These are phyloP conservation scores for Mimas tiliae DNA, from an alignment of 2,888 invertebrate genomes.

Conservation along the genomic window DNA sequence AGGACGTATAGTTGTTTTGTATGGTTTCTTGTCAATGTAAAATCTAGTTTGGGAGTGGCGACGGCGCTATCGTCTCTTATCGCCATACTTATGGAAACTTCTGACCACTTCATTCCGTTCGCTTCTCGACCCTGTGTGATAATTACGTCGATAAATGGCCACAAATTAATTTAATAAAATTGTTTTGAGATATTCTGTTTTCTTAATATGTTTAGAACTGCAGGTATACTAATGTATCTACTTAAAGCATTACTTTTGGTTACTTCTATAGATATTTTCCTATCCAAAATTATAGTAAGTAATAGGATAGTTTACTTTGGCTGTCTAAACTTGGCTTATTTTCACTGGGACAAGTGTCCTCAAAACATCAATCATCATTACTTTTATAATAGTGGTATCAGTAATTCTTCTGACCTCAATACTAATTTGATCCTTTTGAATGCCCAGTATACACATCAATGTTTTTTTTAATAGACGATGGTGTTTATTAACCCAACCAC, in stretches of 20 bases:
- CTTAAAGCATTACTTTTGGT: too few relatives aligned
- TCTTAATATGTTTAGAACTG: background rate
- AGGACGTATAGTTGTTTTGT: slow-evolving; percentile 33
- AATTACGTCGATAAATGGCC: slow-evolving; percentile 28
- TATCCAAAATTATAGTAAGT: too few relatives aligned
- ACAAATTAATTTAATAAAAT: background rate
- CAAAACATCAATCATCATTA: too few relatives aligned
- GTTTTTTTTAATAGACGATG: slow-evolving; percentile 3
- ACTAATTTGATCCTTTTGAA: background rate
- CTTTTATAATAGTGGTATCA: too few relatives aligned
- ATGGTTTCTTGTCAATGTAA: slow-evolving; percentile 45
- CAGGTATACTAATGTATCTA: too few relatives aligned
- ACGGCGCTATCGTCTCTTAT: slow-evolving; percentile 54
- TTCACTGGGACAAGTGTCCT: too few relatives aligned
- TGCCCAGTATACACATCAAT: background rate
- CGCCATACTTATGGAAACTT: slow-evolving; percentile 69
- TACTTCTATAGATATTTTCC: too few relatives aligned
- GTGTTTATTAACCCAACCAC: slow-evolving; percentile 2
- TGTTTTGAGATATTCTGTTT: background rate
- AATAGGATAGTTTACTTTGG: too few relatives aligned
- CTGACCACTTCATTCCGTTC: slow-evolving; percentile 54
- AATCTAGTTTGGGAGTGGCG: slow-evolving; percentile 56
- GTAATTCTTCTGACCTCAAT: background rate
- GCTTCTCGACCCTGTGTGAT: slow-evolving; percentile 44
- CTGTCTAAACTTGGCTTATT: too few relatives aligned